Evolutionary conservation across 2,797 vertebrate species (phyloP).

Genomic region (Eulemur albifrons): DNA sequence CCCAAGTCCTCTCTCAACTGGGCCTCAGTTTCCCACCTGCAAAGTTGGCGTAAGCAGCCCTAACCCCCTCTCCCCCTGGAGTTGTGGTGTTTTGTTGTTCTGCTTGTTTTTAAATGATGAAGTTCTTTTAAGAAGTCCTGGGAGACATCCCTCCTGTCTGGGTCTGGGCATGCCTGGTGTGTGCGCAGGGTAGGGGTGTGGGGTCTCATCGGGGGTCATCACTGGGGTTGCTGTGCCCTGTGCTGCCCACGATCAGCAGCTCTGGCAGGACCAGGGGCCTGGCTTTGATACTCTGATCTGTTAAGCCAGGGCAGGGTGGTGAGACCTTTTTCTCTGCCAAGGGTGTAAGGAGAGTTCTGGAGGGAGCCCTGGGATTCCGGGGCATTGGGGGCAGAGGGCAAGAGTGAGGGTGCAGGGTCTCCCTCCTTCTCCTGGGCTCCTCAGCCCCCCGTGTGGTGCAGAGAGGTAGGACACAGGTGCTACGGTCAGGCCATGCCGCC

Average conservation of each 20-base stretch:
- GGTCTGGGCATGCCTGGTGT: background rate
- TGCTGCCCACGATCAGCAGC: background rate
- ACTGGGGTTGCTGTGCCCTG: background rate
- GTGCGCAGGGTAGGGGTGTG: background rate
- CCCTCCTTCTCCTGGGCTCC: background rate
- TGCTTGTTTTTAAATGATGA: constrained; percentile 4
- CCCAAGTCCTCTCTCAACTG: background rate
- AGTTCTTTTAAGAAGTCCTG: background rate
- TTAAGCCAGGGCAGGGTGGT: background rate
- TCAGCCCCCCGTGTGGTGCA: background rate
- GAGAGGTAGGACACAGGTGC: background rate
- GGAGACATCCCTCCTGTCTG: background rate
- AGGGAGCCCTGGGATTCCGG: background rate
- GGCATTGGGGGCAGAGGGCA: background rate
- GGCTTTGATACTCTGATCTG: constrained; percentile 51
- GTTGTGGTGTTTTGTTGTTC: background rate
- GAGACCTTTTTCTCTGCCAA: background rate
- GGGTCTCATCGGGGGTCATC: background rate
- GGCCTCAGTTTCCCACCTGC: background rate
- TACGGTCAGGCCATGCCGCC: background rate
- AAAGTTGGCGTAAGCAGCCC: background rate
- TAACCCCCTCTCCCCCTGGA: background rate
- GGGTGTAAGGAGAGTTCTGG: background rate
- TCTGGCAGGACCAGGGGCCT: background rate
- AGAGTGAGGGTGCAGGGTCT: background rate